These are phyloP conservation scores for Dreissena polymorpha DNA, from an alignment of 1,140 invertebrate genomes.

Conservation along the genomic window DNA sequence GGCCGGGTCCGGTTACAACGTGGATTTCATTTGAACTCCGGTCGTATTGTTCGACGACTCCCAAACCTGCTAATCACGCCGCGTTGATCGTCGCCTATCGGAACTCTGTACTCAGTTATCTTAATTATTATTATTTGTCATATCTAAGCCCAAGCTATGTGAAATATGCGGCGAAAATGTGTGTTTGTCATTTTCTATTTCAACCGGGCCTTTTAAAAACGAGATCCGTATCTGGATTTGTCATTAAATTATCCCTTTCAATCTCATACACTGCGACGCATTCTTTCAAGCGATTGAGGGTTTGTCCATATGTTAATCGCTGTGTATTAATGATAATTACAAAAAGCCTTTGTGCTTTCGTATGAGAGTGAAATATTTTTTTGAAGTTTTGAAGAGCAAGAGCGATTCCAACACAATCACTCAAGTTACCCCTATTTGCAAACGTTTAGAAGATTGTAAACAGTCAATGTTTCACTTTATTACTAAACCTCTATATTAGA, in stretches of 20 bases:
- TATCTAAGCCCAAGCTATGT: neutral
- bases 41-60: neutral
- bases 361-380: too few species aligned
- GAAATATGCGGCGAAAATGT: neutral
- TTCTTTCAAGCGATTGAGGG: too few species aligned
- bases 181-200: conserved; percentile 4
- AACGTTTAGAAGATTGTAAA: too few species aligned
- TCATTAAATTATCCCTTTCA: neutral
- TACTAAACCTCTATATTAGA: too few species aligned
- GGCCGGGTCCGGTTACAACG: neutral
- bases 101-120: neutral
- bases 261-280: too few species aligned
- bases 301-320: too few species aligned
- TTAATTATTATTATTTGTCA: conserved; percentile 11
- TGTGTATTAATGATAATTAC: too few species aligned
- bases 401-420: too few species aligned
- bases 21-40: conserved; percentile 5
- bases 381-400: too few species aligned
- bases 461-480: too few species aligned
- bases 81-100: neutral
- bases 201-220: neutral
- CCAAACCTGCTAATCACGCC: neutral
- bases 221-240: neutral
- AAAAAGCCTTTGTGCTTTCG: too few species aligned
- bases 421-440: too few species aligned